phyloP scores from a whole-genome alignment of 2,113 vertebrate species.

The Geococcyx californianus region DNA sequence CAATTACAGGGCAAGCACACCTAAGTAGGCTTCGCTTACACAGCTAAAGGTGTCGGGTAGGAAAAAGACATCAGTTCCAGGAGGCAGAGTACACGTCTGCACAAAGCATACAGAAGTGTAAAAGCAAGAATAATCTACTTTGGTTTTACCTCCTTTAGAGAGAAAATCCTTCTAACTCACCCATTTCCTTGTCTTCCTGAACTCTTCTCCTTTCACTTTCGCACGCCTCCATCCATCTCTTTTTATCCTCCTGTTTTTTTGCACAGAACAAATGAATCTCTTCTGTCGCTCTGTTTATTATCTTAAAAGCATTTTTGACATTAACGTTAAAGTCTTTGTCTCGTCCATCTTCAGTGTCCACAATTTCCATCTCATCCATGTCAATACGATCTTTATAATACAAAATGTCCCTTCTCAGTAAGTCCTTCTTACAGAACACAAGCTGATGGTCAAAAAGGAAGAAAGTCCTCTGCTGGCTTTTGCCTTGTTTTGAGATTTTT shows the following conservation, averaged over 20 bases:
- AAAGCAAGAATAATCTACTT: not conserved
- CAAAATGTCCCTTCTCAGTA: slow-evolving; percentile 92
- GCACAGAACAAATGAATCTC: slow-evolving; percentile 89
- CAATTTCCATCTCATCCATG: slow-evolving; percentile 84
- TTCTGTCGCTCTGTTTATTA: slow-evolving; percentile 79
- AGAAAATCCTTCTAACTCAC: slow-evolving; percentile 75
- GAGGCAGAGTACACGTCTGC: not conserved
- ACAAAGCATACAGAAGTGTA: not conserved
- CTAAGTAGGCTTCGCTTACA: not conserved
- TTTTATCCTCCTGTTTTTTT: slow-evolving; percentile 91
- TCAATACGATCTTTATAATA: slow-evolving; percentile 90
- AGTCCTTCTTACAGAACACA: slow-evolving; percentile 95
- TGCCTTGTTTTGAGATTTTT: slow-evolving; percentile 85
- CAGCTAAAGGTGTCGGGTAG: not conserved
- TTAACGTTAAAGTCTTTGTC: slow-evolving; percentile 84
- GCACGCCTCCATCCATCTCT: slow-evolving; percentile 89
- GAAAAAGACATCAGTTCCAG: not conserved
- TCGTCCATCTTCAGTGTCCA: slow-evolving; percentile 86
- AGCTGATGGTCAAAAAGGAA: slow-evolving; percentile 98
- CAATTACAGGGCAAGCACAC: not conserved
- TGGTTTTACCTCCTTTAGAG: not conserved
- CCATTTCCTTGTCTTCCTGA: slow-evolving; percentile 92
- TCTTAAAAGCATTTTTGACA: slow-evolving; percentile 88
- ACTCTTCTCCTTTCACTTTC: slow-evolving; percentile 86
- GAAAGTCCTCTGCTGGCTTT: slow-evolving; percentile 93